These are phyloP conservation scores for Gerris lacustris DNA, from an alignment of 2,888 invertebrate species.

Conservation along the genomic window DNA sequence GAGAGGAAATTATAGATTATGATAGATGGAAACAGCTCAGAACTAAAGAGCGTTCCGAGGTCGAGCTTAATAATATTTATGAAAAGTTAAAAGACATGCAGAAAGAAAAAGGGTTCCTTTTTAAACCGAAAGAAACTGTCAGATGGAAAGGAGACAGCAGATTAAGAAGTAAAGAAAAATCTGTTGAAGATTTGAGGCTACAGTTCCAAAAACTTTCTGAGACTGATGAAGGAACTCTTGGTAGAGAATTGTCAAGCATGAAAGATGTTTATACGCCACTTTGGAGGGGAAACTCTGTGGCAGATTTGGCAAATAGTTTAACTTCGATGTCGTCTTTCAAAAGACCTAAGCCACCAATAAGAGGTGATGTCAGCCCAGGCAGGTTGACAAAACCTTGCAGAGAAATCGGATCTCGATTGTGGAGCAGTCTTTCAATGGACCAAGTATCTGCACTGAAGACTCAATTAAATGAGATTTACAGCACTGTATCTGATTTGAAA, in stretches of 20 bases:
- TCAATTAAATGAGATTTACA: constrained; percentile 70
- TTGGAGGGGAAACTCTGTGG: constrained; percentile 73
- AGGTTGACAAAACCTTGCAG: constrained; percentile 22
- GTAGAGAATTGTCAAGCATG: constrained; percentile 37
- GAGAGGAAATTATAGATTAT: constrained; percentile 72
- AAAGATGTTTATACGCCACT: constrained; percentile 66
- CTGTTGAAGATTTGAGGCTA: constrained; percentile 72
- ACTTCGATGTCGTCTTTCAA: constrained; percentile 30
- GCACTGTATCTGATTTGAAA: constrained; percentile 39
- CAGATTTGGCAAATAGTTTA: constrained; percentile 56
- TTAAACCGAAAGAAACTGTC: constrained; percentile 58
- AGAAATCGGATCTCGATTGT: constrained; percentile 61
- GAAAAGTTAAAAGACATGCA: constrained; percentile 64
- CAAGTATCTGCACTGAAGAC: constrained; percentile 67
- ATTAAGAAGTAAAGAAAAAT: constrained; percentile 68
- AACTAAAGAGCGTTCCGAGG: constrained; percentile 65
- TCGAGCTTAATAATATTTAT: constrained; percentile 64
- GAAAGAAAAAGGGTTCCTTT: constrained; percentile 70
- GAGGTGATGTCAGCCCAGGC: constrained; percentile 17
- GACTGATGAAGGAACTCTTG: constrained; percentile 41
- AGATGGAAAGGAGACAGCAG: constrained; percentile 72
- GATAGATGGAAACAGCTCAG: constrained; percentile 76
- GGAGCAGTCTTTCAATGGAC: constrained; percentile 73
- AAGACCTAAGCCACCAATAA: constrained; percentile 30
- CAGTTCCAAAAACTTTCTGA: constrained; percentile 55